Conservation (phyloP, 2,888 invertebrate species). For the Hecatera dysodea region DNA sequence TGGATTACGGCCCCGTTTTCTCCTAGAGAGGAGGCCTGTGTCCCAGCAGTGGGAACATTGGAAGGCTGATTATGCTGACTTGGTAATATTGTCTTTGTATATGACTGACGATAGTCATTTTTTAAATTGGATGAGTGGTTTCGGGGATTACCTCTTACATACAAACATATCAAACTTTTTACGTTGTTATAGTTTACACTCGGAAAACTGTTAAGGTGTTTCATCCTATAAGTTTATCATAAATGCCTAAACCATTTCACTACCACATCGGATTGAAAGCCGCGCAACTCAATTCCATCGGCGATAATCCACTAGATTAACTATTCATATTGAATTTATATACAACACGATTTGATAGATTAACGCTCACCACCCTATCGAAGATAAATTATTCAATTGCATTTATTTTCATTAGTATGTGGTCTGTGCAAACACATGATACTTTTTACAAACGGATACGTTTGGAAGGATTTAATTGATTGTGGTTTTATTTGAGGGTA, state of each 20-base stretch:
- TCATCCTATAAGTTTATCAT: no score
- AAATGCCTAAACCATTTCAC: conserved; percentile 13
- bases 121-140: no score
- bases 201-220: no score
- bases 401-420: conserved; percentile 34
- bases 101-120: no score
- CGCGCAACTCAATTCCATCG: conserved; percentile 31
- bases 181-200: no score
- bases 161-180: no score
- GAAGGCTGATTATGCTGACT: no score
- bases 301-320: conserved; percentile 49
- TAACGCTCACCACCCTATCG: conserved; percentile 39
- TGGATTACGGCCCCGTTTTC: no score
- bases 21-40: no score
- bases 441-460: not conserved
- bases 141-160: no score
- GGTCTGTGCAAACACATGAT: conserved; percentile 2
- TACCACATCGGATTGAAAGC: conserved; percentile 5
- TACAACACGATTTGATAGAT: conserved; percentile 38
- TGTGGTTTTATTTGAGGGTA: not conserved
- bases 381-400: conserved; percentile 27
- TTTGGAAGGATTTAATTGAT: conserved; percentile 9
- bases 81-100: no score
- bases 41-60: no score
- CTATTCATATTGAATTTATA: conserved; percentile 40